These are phyloP conservation scores for Paragorgia papillata DNA, from an alignment of 92 coral and sea anemone genomes.

Conservation along the genomic window DNA sequence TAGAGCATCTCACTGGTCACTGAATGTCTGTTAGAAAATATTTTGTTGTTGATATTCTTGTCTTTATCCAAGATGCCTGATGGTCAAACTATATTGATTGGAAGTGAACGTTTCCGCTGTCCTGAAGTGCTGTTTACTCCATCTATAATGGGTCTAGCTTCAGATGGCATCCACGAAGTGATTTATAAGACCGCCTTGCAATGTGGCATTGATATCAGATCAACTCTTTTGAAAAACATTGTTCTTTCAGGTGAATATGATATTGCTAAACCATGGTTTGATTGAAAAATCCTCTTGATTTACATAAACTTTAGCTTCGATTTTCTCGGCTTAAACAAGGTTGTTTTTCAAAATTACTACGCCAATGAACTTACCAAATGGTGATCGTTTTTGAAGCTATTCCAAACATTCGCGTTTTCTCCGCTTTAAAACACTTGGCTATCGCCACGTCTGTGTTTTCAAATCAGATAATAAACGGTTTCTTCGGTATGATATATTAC, in stretches of 20 bases:
- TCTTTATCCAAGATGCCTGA: conserved; percentile 76
- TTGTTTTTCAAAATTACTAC: too few relatives aligned
- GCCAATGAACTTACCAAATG: too few relatives aligned
- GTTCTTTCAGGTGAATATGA: conserved; percentile 78
- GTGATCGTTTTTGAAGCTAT: too few relatives aligned
- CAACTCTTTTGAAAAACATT: conserved; percentile 71
- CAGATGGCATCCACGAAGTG: conserved; percentile 87
- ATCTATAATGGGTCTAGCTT: conserved; percentile 79
- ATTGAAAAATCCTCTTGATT: too few relatives aligned
- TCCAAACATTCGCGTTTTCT: neutral
- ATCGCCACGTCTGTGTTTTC: too few relatives aligned
- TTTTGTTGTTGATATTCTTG: too few relatives aligned
- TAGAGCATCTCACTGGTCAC: too few relatives aligned
- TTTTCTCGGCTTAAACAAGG: too few relatives aligned
- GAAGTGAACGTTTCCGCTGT: conserved; percentile 95
- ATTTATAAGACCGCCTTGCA: conserved; percentile 78
- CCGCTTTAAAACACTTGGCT: neutral
- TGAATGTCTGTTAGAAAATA: too few relatives aligned
- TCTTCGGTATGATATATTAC: too few relatives aligned
- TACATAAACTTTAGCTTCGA: too few relatives aligned
- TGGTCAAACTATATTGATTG: conserved; percentile 84
- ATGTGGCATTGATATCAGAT: conserved; percentile 83
- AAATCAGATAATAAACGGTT: too few relatives aligned
- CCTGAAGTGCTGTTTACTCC: conserved; percentile 93
- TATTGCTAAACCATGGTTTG: neutral